Evolutionary conservation across 2,797 vertebrate species (phyloP).

Genomic region (Spinus pinus): DNA sequence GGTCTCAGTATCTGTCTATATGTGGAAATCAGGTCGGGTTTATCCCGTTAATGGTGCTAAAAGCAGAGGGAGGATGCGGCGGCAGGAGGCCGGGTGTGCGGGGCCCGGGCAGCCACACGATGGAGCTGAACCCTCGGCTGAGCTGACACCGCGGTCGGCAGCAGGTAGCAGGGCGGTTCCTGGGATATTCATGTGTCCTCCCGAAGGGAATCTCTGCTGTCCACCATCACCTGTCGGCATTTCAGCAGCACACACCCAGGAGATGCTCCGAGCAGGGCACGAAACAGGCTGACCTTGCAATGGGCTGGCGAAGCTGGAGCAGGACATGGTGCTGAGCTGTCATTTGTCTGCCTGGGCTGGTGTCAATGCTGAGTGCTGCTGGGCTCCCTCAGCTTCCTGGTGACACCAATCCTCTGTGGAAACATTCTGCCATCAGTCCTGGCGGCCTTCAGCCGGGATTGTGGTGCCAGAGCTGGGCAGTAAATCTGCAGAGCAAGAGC

Average conservation of each 20-base stretch:
- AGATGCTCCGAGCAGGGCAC: not conserved
- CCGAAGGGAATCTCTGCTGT: not conserved
- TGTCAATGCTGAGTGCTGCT: rapidly evolving
- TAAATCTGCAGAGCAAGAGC: not conserved
- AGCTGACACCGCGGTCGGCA: not conserved
- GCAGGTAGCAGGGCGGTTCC: not conserved
- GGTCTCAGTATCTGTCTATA: not conserved
- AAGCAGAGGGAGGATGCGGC: not conserved
- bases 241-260: not conserved
- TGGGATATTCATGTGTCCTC: not conserved
- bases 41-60: not conserved
- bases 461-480: not conserved
- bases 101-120: not conserved
- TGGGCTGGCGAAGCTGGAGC: not conserved
- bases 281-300: not conserved
- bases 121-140: conserved; percentile 18
- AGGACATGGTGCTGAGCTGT: not conserved
- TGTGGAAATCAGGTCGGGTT: conserved; percentile 48
- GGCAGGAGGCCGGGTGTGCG: not conserved
- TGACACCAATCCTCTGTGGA: not conserved
- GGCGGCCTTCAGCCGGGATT: not conserved
- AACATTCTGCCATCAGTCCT: not conserved
- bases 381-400: not conserved
- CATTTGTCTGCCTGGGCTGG: not conserved
- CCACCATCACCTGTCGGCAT: rapidly evolving